phyloP scores from a whole-genome alignment of 2,888 invertebrate genomes.

The Blera fallax region DNA sequence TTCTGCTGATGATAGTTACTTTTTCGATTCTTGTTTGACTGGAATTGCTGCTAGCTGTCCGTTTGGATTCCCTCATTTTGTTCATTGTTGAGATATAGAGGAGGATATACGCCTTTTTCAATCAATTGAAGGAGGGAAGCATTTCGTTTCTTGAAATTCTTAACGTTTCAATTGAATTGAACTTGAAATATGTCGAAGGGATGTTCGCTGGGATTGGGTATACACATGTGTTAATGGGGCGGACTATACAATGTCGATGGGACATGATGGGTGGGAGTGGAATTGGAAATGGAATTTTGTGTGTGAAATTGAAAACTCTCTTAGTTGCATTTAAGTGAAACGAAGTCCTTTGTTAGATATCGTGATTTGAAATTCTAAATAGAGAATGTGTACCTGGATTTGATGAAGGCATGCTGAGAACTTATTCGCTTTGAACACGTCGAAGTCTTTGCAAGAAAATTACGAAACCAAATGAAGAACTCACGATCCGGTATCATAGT shows the following conservation, averaged over 20 bases:
- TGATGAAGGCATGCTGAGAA: too few species aligned
- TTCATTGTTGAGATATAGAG: slow-evolving; percentile 13
- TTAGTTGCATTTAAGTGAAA: slow-evolving; percentile 37
- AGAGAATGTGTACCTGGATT: too few species aligned
- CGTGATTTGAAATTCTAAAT: background rate
- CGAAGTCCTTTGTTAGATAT: slow-evolving; percentile 47
- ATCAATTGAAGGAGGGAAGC: slow-evolving; percentile 64
- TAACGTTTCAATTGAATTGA: slow-evolving; percentile 70
- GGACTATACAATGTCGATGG: slow-evolving; percentile 30
- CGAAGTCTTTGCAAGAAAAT: background rate
- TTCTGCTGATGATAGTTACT: slow-evolving; percentile 73
- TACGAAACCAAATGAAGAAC: too few species aligned
- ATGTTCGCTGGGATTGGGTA: background rate
- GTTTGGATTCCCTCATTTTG: slow-evolving; percentile 52
- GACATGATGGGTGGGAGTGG: background rate
- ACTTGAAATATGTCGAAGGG: slow-evolving; percentile 53
- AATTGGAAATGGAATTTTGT: slow-evolving; percentile 25
- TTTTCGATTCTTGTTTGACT: slow-evolving; percentile 72
- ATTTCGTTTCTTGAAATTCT: slow-evolving; percentile 58
- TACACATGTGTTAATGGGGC: slow-evolving; percentile 45
- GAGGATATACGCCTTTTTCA: slow-evolving; percentile 67
- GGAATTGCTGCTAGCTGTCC: slow-evolving; percentile 67
- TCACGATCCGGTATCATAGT: too few species aligned
- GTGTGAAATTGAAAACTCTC: slow-evolving; percentile 36
- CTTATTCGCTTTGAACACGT: too few species aligned